Evolutionary conservation across 1,140 invertebrate species (phyloP).

Genomic region (Vanessa atalanta): DNA sequence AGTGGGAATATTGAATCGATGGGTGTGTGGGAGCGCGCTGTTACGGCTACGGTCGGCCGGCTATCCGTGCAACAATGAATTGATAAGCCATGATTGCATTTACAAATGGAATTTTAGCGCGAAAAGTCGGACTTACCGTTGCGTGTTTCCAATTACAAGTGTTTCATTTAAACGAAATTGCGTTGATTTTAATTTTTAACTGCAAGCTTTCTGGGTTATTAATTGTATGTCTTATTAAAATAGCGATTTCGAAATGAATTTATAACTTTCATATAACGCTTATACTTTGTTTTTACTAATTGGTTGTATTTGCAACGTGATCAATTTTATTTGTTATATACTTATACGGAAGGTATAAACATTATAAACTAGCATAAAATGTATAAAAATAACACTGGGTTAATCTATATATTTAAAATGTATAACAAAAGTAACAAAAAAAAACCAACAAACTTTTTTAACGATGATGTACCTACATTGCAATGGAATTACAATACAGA

Average conservation of each 20-base stretch:
- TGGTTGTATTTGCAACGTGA: too few species aligned
- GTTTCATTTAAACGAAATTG: conserved; percentile 38
- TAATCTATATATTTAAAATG: too few species aligned
- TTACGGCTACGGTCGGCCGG: conserved; percentile 31
- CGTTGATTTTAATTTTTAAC: conserved; percentile 27
- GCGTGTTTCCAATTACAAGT: conserved; percentile 35
- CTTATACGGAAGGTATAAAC: too few species aligned
- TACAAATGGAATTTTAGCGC: conserved; percentile 42
- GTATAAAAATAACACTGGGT: too few species aligned
- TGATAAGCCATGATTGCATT: conserved; percentile 49
- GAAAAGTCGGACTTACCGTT: conserved; percentile 32
- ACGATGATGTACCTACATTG: background rate
- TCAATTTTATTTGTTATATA: too few species aligned
- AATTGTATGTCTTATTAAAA: conserved; percentile 17
- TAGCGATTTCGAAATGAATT: background rate
- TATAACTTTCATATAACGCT: background rate
- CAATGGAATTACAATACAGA: background rate
- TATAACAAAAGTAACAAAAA: too few species aligned
- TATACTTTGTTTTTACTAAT: too few species aligned
- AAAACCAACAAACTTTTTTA: too few species aligned
- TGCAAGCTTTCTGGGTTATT: conserved; percentile 3
- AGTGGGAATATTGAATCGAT: conserved; percentile 65
- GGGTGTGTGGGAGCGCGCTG: conserved; percentile 43
- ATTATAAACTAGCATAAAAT: too few species aligned
- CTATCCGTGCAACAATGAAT: conserved; percentile 50